Evolutionary conservation across 2,797 vertebrate genomes (phyloP).

Genomic region (Pterois miles): DNA sequence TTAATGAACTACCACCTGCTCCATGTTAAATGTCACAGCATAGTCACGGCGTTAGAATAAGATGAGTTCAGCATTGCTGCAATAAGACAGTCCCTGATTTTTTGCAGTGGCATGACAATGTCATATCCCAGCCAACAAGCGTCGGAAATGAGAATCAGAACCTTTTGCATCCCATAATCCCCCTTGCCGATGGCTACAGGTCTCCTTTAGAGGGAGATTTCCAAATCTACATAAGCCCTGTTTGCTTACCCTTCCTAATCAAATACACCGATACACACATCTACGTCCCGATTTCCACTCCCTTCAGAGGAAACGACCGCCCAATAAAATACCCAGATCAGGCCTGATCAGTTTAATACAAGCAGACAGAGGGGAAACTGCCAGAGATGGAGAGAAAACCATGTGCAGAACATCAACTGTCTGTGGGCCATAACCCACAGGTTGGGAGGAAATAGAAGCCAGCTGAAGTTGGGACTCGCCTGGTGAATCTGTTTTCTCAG

Average conservation of each 20-base stretch:
- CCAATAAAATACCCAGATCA: constrained; percentile 65
- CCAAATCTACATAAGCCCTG: constrained; percentile 10
- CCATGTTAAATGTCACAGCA: constrained; percentile 58
- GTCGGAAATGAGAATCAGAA: constrained; percentile 19
- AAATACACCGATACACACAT: constrained; percentile 34
- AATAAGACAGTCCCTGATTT: not conserved
- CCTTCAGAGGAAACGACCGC: constrained; percentile 49
- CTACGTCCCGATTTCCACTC: constrained; percentile 6
- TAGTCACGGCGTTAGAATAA: constrained; percentile 18
- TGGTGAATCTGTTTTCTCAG: constrained; percentile 73
- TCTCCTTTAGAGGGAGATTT: constrained; percentile 12
- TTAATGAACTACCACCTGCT: constrained; percentile 77
- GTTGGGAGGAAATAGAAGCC: constrained; percentile 74
- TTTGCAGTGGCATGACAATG: not conserved
- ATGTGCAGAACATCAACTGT: constrained; percentile 74
- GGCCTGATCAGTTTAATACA: constrained; percentile 59
- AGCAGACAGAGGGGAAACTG: constrained; percentile 54
- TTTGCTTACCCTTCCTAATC: constrained; percentile 30
- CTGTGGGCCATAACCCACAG: constrained; percentile 73
- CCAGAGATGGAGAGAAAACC: constrained; percentile 62
- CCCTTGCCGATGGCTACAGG: not conserved
- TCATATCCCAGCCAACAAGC: not conserved
- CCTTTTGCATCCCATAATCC: not conserved
- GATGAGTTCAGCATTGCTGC: constrained; percentile 41
- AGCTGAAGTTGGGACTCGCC: constrained; percentile 68